phyloP scores from a whole-genome alignment of 1,140 invertebrate species.

The Caligus rogercresseyi region DNA sequence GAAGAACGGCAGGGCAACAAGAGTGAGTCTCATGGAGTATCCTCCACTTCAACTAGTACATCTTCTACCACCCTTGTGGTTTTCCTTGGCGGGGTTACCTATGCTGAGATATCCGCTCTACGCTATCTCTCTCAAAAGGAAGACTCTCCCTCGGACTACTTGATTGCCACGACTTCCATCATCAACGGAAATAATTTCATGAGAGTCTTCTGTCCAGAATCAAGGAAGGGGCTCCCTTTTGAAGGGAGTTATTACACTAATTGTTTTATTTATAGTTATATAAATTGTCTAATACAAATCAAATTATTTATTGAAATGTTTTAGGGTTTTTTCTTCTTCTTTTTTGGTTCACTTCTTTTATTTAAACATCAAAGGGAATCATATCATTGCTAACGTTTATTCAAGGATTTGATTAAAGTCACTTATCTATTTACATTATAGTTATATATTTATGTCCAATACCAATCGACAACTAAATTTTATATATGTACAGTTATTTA shows the following conservation, averaged over 20 bases:
- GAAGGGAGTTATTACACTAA: neutral
- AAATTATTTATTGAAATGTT: no score
- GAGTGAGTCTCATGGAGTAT: slow-evolving; percentile 28
- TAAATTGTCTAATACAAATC: neutral
- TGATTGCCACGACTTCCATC: slow-evolving; percentile 78
- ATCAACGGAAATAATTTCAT: slow-evolving; percentile 75
- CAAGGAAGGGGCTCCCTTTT: neutral
- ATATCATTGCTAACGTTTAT: no score
- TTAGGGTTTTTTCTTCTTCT: no score
- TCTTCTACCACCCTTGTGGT: slow-evolving; percentile 71
- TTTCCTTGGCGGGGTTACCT: slow-evolving; percentile 90
- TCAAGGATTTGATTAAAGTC: no score
- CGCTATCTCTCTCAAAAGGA: slow-evolving; percentile 72
- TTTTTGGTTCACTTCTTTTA: no score
- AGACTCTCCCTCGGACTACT: slow-evolving; percentile 59
- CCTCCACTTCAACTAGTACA: slow-evolving; percentile 25
- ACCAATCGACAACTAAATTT: no score
- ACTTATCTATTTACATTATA: no score
- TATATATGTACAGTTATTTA: no score
- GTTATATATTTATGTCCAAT: no score
- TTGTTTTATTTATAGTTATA: neutral
- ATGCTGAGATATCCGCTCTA: slow-evolving; percentile 78
- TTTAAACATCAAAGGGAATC: no score
- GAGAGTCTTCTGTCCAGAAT: slow-evolving; percentile 36
- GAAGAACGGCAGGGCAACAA: slow-evolving; percentile 35